Base-by-base conservation (phyloP, 2,888 invertebrate genomes). In the Dorcus hopei region DNA sequence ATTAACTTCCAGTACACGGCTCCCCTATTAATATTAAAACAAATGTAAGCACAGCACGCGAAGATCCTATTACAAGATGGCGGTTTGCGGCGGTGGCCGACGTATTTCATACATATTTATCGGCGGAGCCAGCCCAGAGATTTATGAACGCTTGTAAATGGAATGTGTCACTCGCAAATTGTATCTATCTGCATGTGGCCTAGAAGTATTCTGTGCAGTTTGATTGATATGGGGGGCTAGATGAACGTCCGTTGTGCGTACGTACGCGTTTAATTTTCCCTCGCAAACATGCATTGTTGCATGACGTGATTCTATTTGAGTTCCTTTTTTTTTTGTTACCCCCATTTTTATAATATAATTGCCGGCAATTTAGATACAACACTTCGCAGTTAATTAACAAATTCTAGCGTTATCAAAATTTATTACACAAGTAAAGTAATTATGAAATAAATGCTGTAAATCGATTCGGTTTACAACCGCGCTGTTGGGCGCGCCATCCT, bases 41-140 rank as follows among this genome's bases (percentile, higher is more conserved):
- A 49, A 58, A 54, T 52, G 53, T 38, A 48, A 38, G 42, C 33
- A 41, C 52, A 53, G 43, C 58, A 58, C 53, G 58, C 58, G 49
- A 58, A 58, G 43, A 53, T 53, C 58, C 41, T 58, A 58, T 58
- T 58, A 43, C 26, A 26, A 54, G 54, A 33, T 14, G 11, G 38
- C 43, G 43, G 33, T 33, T 26, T 39, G 66, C 68, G 47, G 45
- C 45, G 47, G 19, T 14, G 9, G 23, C 47, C 42, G 47, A 51
- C 54, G 55, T 73, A 73, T 73, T 74, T 74, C 74, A 75, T 74
- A 71, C 70, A 74, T 75, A 74, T 75, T 75, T 74, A 74, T 74
- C 70, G 73, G 47, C 54, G 14, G 39, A 16, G 43, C 45, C 61
- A 65, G 61, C 64, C 65, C 57, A 62, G 65, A 67, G 70, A 72